Evolutionary conservation across 1,140 invertebrate genomes (phyloP), one percentile per base, ranked within the genome.

Genomic region (Drosophila teissieri): DNA sequence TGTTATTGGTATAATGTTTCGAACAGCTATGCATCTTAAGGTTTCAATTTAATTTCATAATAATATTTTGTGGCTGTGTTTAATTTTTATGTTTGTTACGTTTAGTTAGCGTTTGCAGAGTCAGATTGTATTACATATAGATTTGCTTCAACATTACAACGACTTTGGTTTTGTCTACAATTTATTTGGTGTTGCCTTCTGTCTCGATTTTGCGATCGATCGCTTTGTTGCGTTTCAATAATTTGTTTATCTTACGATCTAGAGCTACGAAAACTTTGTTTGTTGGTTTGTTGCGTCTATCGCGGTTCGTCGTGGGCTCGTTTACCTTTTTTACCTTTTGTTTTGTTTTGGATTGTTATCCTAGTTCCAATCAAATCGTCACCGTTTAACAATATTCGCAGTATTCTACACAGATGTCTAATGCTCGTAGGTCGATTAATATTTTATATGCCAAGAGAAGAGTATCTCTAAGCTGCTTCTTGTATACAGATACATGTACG

Each of bases 131-230:
- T 58, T 65, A 76, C 61, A 75, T 63, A 73, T 62, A 65, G 53
- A 65, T 44, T 70, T 56, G 57, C 46, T 58, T 80, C 65, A 80
- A 79, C 76, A 72, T 84, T 77, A 63, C 76, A 77, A 77, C 73
- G 63, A 84, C 10, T 51, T 51, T 11, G 70, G 11, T 63, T 69
- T 84, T 74, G 57, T 77, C 56, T 79, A 65, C 40, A 54, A 57
- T 34, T 52, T 46, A 62, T 46, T 75, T 75, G 73, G 58, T 75
- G 57, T 74, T 73, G 57, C 48, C 63, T n/a, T 56, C 17, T 61
- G 34, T 42, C 37, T 52, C 17, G 58, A 51, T 68, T 68, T 31
- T 7, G 7, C 24, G 24, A 24, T 24, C 61, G 61, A 40, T 53
- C 37, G 17, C 36, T 54, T 44, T 22, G 17, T 57, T 19, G 24